Base-by-base conservation (phyloP, 2,113 vertebrate species). In the Malurus elegans region DNA sequence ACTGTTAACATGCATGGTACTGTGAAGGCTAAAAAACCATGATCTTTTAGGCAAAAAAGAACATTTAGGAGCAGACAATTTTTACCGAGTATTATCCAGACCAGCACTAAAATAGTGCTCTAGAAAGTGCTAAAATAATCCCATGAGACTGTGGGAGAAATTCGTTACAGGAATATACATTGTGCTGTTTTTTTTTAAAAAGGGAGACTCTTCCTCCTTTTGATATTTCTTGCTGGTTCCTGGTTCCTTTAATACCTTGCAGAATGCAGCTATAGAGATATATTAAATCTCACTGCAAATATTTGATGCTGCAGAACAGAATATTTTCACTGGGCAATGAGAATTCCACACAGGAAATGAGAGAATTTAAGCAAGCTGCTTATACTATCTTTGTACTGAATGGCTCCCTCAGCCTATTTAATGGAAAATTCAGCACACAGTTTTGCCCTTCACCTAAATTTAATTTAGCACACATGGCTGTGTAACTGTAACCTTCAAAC, bases 241-340 rank as follows among this genome's bases (percentile, higher is more conserved):
- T 88, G 38, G 8, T 17, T 90, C 17, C 20, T 75, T 83, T 66
- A 56, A n/a, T 50, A n/a, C 62, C 53, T 74, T 88, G 56, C 26
- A 64, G 60, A 86, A 67, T 3, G 10, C 53, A 80, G 32, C 44
- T 67, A 73, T 51, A 51, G 38, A 88, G 91, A 79, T 58, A 64
- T 34, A 90, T 74, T 81, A 84, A 91, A 86, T 84, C 61, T 92
- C 79, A 64, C 48, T 74, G 72, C 83, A 96, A 92, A 94, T 79
- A 73, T 88, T 88, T 76, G 86, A 34, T 73, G 14, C 53, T 72
- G 21, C 45, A 86, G 82, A 83, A 83, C 34, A 78, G 47, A 79
- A 31, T 80, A 88, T 87, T 94, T 95, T 81, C 74, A 62, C 53
- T 47, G 53, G 32, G 32, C 62, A 54, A 83, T 71, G 86, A 92